Evolutionary conservation across 1,140 invertebrate species (phyloP).

Genomic region (Brachionus koreanus): DNA sequence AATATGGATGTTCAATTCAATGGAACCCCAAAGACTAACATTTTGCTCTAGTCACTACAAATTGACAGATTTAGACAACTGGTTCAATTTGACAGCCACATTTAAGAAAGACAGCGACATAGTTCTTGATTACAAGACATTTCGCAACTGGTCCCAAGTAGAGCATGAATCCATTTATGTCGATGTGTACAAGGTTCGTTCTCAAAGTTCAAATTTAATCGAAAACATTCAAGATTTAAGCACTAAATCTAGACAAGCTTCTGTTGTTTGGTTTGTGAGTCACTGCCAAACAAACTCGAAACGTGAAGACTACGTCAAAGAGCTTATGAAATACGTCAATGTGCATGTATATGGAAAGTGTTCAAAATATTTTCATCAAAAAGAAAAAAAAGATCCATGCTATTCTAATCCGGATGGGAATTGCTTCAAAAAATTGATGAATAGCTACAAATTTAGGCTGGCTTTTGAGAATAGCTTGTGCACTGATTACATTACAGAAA

Average conservation of each 20-base stretch:
- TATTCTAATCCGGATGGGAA: not conserved
- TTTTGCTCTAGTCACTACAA: not conserved
- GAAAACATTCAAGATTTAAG: not conserved
- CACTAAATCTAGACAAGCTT: not conserved
- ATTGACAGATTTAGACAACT: conserved; percentile 24
- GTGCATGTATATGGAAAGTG: conserved; percentile 72
- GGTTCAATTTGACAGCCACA: conserved; percentile 43
- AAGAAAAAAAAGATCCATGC: not conserved
- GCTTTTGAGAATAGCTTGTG: conserved; percentile 45
- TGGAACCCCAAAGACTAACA: not conserved
- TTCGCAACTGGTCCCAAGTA: not conserved
- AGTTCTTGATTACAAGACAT: not conserved
- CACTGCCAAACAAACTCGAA: conserved; percentile 63
- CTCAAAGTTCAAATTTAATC: not conserved
- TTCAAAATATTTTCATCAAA: conserved; percentile 33
- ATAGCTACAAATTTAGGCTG: conserved; percentile 49
- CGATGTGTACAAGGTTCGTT: not conserved
- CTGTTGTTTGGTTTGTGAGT: conserved; percentile 66
- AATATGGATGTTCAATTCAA: conserved; percentile 5
- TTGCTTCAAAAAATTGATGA: not conserved
- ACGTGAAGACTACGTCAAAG: conserved; percentile 62
- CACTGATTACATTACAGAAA: conserved; percentile 46
- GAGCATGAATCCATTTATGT: not conserved
- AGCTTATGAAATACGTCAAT: conserved; percentile 62
- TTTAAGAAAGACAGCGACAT: conserved; percentile 14